Conservation (phyloP, 1,140 invertebrate species). For the Bombus pascuorum region DNA sequence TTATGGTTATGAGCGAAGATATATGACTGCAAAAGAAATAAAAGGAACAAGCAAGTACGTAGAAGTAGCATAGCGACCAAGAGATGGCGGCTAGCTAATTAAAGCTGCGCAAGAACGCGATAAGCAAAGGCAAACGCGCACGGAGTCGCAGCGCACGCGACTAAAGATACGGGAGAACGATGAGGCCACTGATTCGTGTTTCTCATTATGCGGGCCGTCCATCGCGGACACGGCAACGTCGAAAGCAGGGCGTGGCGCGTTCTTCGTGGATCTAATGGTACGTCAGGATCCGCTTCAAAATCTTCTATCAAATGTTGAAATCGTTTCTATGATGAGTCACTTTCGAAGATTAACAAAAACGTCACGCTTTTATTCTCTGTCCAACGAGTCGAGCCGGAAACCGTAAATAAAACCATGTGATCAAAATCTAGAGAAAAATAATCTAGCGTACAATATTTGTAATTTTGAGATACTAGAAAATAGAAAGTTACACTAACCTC, state of each 20-base stretch:
- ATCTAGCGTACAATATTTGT: background rate
- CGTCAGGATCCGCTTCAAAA: conserved; percentile 2
- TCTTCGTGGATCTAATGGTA: conserved; percentile 33
- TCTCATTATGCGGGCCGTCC: conserved; percentile 67
- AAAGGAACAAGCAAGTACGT: background rate
- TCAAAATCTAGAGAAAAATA: background rate
- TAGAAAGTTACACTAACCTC: background rate
- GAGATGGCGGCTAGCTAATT: conserved; percentile 50
- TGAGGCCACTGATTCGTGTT: conserved; percentile 54
- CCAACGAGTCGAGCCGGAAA: background rate
- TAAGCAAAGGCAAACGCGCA: conserved; percentile 48
- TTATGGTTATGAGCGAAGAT: background rate
- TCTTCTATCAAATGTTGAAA: conserved; percentile 2
- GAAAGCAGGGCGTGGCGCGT: conserved; percentile 76
- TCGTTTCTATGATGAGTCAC: background rate
- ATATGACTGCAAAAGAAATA: background rate
- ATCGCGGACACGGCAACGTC: conserved; percentile 75
- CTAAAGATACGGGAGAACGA: conserved; percentile 43
- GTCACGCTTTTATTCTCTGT: background rate
- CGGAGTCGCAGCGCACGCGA: conserved; percentile 40
- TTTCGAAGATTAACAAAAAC: background rate
- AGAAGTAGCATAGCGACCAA: conserved; percentile 14
- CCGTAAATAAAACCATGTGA: background rate
- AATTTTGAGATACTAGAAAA: background rate
- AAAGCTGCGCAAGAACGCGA: conserved; percentile 46